Conservation (phyloP, 2,797 vertebrate species). For the Muraenolepis orangiensis region DNA sequence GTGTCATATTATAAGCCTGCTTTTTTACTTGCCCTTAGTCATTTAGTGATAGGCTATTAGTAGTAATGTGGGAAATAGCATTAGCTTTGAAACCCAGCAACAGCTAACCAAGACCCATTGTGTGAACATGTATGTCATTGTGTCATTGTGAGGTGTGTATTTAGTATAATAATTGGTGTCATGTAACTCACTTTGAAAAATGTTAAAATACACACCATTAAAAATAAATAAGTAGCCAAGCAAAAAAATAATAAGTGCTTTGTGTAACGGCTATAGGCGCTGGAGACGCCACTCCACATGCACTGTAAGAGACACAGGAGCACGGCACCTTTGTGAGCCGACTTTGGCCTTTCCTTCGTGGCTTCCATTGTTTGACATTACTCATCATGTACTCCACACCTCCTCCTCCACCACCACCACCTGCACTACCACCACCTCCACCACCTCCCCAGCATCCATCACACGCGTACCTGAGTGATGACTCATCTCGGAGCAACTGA, state of each 20-base stretch:
- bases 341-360: slow-evolving; percentile 15
- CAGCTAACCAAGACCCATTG: background rate
- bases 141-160: background rate
- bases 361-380: slow-evolving; percentile 29
- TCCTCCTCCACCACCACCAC: background rate
- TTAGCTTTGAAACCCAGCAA: background rate
- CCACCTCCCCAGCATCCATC: slow-evolving; percentile 22
- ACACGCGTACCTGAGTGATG: slow-evolving; percentile 30
- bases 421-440: background rate
- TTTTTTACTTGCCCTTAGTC: background rate
- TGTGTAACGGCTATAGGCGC: background rate
- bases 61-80: background rate
- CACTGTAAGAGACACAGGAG: slow-evolving; percentile 7
- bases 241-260: no score
- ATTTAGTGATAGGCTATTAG: background rate
- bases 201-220: no score
- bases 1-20: background rate
- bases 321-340: slow-evolving; percentile 10
- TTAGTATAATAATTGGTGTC: background rate
- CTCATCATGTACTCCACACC: slow-evolving; percentile 20
- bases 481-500: slow-evolving; percentile 28
- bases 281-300: slow-evolving; percentile 1
- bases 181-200: background rate
- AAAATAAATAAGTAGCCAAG: no score
- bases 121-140: background rate